Conservation (phyloP, 2,113 vertebrate species). For the human (Homo sapiens) region DNA sequence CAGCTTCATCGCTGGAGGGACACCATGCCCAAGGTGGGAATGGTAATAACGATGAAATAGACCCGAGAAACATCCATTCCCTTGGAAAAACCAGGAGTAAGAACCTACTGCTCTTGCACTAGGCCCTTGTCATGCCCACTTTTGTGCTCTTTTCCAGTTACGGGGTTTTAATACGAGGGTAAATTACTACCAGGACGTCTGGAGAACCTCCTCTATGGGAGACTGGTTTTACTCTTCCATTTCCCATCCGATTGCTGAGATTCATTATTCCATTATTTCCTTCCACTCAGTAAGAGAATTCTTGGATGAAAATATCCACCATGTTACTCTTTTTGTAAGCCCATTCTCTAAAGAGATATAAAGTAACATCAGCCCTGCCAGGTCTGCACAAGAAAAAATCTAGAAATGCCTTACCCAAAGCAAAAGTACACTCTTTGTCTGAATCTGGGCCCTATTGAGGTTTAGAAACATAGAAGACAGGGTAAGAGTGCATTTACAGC, state of each 20-base stretch:
- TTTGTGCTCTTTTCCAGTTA: conserved; percentile 32
- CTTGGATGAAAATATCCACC: neutral
- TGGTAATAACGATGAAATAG: neutral
- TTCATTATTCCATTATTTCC: neutral
- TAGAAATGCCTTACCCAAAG: neutral
- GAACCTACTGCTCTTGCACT: conserved; percentile 10
- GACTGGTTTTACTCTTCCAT: rapidly evolving
- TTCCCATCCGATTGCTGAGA: neutral
- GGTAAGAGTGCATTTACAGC: neutral
- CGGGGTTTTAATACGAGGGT: neutral
- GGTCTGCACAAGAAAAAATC: neutral
- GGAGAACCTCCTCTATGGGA: neutral
- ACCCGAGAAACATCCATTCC: neutral
- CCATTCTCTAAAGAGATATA: conserved; percentile 15
- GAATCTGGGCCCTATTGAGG: neutral
- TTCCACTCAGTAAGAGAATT: neutral
- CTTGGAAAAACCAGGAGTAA: neutral
- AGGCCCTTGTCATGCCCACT: neutral
- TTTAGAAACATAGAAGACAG: neutral
- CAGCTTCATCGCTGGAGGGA: rapidly evolving
- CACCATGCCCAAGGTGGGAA: neutral
- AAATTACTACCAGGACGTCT: neutral
- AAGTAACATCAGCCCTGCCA: neutral
- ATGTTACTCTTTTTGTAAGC: neutral
- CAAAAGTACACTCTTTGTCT: neutral